A percentile compares a stretch with the other conserved stretches of the same genome.
Evolutionary conservation across 2,888 invertebrate species (phyloP).

Genomic region (Liopterus haemorrhoidalis): DNA sequence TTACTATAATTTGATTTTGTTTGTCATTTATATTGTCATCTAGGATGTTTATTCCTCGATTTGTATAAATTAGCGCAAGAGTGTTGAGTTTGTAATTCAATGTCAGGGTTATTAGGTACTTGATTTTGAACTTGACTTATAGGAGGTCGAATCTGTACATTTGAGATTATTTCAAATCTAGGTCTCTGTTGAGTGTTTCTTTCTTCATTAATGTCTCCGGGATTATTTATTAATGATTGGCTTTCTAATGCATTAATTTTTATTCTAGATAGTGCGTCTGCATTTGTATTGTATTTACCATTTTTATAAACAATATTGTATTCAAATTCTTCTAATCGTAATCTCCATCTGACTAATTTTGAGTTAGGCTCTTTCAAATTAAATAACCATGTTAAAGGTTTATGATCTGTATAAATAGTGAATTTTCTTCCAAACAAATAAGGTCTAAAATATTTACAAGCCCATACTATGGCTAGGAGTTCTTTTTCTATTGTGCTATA

Average conservation of each 20-base stretch:
- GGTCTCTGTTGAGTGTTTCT: no score
- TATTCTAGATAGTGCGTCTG: background rate
- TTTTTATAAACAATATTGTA: constrained; percentile 21
- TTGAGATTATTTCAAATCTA: no score
- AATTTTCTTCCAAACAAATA: constrained; percentile 35
- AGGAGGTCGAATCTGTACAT: no score
- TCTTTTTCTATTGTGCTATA: constrained; percentile 30
- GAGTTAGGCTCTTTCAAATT: constrained; percentile 39
- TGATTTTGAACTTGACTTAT: no score
- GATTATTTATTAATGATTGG: constrained; percentile 2
- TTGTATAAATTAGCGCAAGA: no score
- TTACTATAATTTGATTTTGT: no score
- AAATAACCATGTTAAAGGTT: constrained; percentile 37
- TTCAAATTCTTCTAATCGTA: constrained; percentile 34
- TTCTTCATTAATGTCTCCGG: no score
- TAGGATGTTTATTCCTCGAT: no score
- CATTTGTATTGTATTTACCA: constrained; percentile 5
- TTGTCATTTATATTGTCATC: no score
- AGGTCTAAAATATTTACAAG: constrained; percentile 26
- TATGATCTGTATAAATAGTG: constrained; percentile 40
- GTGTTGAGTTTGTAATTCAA: no score
- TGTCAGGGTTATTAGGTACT: no score
- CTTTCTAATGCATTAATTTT: background rate
- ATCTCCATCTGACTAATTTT: constrained; percentile 37
- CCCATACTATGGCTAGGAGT: constrained; percentile 28